phyloP scores from a whole-genome alignment of 2,113 vertebrate species.

The Pterocles orientalis region DNA sequence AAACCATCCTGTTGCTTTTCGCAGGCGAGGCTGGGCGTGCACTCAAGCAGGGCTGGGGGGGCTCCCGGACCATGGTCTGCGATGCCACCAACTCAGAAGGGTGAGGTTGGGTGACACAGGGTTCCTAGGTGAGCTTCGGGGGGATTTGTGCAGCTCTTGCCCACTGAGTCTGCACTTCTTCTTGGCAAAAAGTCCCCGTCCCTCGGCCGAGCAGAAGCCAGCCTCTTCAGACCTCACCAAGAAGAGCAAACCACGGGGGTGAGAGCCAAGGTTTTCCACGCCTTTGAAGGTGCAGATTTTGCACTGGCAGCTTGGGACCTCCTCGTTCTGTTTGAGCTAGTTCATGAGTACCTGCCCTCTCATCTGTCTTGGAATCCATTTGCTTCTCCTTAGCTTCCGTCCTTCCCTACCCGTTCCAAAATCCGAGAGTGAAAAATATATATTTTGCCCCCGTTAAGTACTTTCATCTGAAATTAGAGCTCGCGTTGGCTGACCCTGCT shows the following conservation, averaged over 20 bases:
- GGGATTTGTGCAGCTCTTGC: not conserved
- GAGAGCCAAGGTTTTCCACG: not conserved
- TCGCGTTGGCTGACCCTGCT: constrained; percentile 47
- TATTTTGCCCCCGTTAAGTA: not conserved
- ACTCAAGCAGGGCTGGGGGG: no score
- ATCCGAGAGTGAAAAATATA: not conserved
- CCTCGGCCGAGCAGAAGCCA: not conserved
- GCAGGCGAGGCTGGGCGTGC: no score
- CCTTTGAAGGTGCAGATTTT: not conserved
- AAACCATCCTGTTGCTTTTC: no score
- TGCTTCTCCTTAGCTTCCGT: not conserved
- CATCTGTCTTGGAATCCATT: rapidly evolving
- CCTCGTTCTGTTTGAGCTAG: not conserved
- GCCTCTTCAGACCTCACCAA: not conserved
- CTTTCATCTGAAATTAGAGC: not conserved
- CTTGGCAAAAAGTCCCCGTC: not conserved
- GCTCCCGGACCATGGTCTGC: not conserved
- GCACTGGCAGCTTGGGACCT: not conserved
- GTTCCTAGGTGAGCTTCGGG: rapidly evolving
- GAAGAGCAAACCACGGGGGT: not conserved
- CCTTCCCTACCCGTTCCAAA: not conserved
- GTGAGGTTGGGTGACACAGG: no score
- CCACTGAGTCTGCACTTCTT: rapidly evolving
- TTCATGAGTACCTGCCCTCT: not conserved
- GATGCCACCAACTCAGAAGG: no score